Conservation (phyloP, 1,140 invertebrate species). For the Sycophaga agraensis region DNA sequence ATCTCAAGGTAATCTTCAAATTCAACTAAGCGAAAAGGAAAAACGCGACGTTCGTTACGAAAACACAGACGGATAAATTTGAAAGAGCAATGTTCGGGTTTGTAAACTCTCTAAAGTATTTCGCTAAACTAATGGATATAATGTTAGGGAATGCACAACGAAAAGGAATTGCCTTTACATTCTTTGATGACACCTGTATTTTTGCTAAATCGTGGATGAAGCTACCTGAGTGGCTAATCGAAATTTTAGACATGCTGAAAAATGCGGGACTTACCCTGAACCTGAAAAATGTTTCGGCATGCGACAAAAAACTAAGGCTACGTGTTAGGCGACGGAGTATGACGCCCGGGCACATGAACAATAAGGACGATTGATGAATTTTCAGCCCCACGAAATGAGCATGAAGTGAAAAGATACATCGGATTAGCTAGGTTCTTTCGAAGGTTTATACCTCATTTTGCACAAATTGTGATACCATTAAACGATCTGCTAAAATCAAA, state of each 20-base stretch:
- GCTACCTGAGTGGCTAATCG: neutral
- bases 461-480: neutral
- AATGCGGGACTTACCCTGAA: slow-evolving; percentile 37
- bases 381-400: neutral
- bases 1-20: too few species aligned
- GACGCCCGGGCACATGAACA: slow-evolving; percentile 31
- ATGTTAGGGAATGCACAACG: neutral
- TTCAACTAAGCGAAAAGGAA: too few species aligned
- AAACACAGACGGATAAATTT: neutral
- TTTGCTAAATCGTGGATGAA: neutral
- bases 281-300: slow-evolving; percentile 39
- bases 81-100: neutral
- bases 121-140: neutral
- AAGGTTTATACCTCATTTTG: slow-evolving; percentile 34
- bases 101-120: neutral
- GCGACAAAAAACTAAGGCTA: slow-evolving; percentile 33
- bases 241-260: slow-evolving; percentile 34
- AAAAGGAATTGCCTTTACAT: neutral
- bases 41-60: neutral
- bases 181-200: neutral
- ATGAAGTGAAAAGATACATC: slow-evolving; percentile 43
- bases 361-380: slow-evolving; percentile 27
- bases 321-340: slow-evolving; percentile 22
- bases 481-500: slow-evolving; percentile 1
- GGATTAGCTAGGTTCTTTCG: slow-evolving; percentile 48